Percentiles rank a stretch among this genome's conserved stretches.
phyloP scores from a whole-genome alignment of 2,797 vertebrate genomes.

The Macropus fuliginosus region DNA sequence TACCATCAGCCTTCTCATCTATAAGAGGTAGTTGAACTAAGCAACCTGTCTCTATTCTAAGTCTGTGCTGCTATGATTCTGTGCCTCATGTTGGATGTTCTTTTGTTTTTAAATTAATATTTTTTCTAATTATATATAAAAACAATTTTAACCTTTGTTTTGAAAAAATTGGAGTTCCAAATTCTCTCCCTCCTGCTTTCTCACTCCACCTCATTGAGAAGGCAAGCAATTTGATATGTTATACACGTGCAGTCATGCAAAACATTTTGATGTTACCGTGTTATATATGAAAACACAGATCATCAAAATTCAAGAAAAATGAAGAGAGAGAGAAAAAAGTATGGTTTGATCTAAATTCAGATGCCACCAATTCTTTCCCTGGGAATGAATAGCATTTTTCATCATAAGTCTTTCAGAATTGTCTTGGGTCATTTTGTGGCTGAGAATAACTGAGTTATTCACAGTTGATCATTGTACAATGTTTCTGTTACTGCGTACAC shows the following conservation, averaged over 20 bases:
- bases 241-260: not conserved
- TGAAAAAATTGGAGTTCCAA: not conserved
- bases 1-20: not conserved
- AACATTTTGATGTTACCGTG: not conserved
- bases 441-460: not conserved
- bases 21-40: not conserved
- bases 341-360: not conserved
- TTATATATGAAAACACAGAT: not conserved
- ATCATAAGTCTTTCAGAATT: not conserved
- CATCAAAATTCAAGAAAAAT: not conserved
- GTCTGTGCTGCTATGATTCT: not conserved
- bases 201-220: not conserved
- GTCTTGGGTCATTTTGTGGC: not conserved
- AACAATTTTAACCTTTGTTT: not conserved
- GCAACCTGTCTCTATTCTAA: not conserved
- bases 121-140: not conserved
- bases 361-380: not conserved
- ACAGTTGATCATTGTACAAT: not conserved
- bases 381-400: not conserved
- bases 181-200: not conserved
- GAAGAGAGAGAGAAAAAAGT: not conserved
- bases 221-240: not conserved
- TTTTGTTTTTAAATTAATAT: not conserved
- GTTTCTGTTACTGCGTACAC: not conserved
- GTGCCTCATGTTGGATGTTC: not conserved